phyloP scores from a whole-genome alignment of 2,888 invertebrate species.

The Perithous albicinctus region DNA sequence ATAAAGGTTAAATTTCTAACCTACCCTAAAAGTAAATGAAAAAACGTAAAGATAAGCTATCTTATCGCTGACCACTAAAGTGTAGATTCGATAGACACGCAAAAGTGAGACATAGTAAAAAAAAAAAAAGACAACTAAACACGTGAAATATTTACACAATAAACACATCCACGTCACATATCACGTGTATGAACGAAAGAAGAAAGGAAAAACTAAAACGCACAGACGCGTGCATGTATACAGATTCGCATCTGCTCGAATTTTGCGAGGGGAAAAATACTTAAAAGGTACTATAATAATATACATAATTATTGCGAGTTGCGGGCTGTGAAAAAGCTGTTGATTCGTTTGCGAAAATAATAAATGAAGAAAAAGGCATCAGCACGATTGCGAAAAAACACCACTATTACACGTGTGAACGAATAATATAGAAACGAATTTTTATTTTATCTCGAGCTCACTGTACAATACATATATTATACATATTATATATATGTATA shows the following conservation, averaged over 20 bases:
- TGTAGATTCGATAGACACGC: neutral
- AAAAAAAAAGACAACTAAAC: constrained; percentile 10
- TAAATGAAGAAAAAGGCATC: constrained; percentile 6
- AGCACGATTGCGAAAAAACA: constrained; percentile 20
- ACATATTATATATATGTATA: constrained; percentile 23
- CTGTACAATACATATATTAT: constrained; percentile 37
- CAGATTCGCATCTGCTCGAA: constrained; percentile 60
- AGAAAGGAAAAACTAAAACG: constrained; percentile 18
- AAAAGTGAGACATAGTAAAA: too few relatives aligned
- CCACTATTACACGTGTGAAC: constrained; percentile 23
- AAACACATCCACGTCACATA: constrained; percentile 57
- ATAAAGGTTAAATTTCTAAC: neutral
- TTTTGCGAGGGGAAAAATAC: constrained; percentile 64
- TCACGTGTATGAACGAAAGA: constrained; percentile 48
- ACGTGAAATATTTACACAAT: constrained; percentile 19
- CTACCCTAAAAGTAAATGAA: neutral
- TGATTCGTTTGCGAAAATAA: constrained; percentile 59
- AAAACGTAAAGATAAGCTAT: neutral
- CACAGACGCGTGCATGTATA: constrained; percentile 42
- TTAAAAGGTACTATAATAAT: constrained; percentile 62
- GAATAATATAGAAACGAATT: constrained; percentile 38
- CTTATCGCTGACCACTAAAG: constrained; percentile 2
- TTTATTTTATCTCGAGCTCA: constrained; percentile 55
- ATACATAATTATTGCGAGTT: constrained; percentile 60
- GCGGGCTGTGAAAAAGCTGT: constrained; percentile 71